Percentiles rank a stretch among this genome's conserved stretches.
phyloP scores from a whole-genome alignment of 2,888 invertebrate species.

The Aporophyla lueneburgensis region DNA sequence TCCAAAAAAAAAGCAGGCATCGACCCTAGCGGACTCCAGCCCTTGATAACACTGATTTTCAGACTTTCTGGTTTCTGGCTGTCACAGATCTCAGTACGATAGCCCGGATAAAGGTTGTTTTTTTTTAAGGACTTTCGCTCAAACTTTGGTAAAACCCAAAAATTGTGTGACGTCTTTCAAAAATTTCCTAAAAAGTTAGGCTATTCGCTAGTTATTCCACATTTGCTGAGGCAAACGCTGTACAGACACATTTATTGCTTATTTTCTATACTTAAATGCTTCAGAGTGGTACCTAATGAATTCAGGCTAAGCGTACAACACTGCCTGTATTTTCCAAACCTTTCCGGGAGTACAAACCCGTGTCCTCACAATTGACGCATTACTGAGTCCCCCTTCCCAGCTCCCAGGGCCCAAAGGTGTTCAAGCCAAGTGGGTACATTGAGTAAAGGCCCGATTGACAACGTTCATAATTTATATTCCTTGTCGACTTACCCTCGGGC shows the following conservation, averaged over 20 bases:
- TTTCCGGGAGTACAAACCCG: neutral
- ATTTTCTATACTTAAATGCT: neutral
- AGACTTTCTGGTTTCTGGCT: neutral
- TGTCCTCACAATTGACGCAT: constrained; percentile 43
- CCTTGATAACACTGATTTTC: neutral
- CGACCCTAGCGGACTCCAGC: no score
- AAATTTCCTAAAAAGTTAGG: no score
- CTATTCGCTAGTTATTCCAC: no score
- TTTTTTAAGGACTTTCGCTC: neutral
- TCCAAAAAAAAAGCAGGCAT: no score
- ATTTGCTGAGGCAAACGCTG: neutral
- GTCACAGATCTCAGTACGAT: neutral
- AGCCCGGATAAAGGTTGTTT: neutral
- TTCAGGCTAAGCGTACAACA: neutral
- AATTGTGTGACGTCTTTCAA: neutral
- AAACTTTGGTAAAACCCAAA: no score
- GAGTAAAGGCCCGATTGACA: constrained; percentile 55
- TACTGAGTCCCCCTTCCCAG: neutral
- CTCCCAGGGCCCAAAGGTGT: constrained; percentile 16
- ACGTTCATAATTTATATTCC: constrained; percentile 62
- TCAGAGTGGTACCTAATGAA: neutral
- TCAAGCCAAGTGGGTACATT: constrained; percentile 35
- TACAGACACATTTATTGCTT: no score
- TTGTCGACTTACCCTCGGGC: constrained; percentile 45
- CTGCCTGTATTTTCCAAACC: neutral